Evolutionary conservation across 2,797 vertebrate species (phyloP), one percentile per base, ranked within the genome.

Genomic region (Xenentodon cancila): DNA sequence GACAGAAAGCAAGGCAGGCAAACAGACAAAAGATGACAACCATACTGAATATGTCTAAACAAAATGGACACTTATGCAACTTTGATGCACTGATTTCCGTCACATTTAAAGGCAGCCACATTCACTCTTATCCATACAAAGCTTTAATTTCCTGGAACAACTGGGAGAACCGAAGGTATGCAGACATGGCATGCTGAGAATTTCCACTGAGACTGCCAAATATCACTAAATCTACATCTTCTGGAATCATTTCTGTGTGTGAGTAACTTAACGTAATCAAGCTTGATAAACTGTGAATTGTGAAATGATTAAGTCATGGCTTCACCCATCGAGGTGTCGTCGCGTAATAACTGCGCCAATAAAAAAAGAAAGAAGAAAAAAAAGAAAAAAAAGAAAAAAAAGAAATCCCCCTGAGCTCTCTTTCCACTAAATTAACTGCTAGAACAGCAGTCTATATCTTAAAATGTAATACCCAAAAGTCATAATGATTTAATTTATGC

Each of bases 401-500:
- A 53, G 45, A 56, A 48, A 42, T 27, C 20, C 55, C 40, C 49
- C 5, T 12, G 11, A 55, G 68, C 22, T 53, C 30, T 45, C n/a
- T 47, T 68, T 72, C 46, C 6, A n/a, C 57, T 52, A 68, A 61
- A 70, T 81, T 64, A 77, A 77, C 71, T 57, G 58, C 52, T 52
- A 50, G 15, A 75, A 44, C 46, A 34, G 42, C 57, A 19, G 12
- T 34, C 56, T 30, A 22, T 49, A 53, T 67, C 68, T 47, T 51
- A 47, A 59, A 50, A 51, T 32, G 0, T 37, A 67, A 59, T 50
- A 43, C 60, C 64, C 21, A 1, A 72, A 45, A 69, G 54, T 71
- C 22, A 51, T 56, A 25, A 66, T 40, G 51, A 73, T 77, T 64
- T 73, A 50, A 80, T 85, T 72, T 53, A 82, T 70, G 61, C 68